Percentiles rank a stretch among this genome's conserved stretches.
Conservation (phyloP, 1,140 invertebrate species). For the Chymomyza costata region DNA sequence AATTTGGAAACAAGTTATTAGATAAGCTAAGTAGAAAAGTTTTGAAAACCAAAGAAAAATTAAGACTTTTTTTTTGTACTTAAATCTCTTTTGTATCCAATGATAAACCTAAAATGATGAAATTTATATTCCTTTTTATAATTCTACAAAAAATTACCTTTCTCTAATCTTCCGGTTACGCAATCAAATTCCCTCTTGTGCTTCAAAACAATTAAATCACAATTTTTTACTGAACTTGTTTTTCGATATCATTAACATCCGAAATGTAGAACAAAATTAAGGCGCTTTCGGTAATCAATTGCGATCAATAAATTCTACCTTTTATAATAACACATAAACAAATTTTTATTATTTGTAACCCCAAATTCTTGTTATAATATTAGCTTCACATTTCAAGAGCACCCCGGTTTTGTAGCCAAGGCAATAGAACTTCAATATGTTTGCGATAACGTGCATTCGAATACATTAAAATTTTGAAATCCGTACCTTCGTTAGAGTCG, state of each 20-base stretch:
- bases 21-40: too few species aligned
- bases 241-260: neutral
- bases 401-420: conserved; percentile 20
- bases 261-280: too few species aligned
- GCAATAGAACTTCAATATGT: conserved; percentile 18
- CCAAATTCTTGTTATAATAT: conserved; percentile 5
- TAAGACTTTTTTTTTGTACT: too few species aligned
- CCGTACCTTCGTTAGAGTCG: conserved; percentile 4
- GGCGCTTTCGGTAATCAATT: too few species aligned
- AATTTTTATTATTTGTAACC: neutral
- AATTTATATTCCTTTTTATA: too few species aligned
- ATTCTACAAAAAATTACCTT: too few species aligned
- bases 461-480: conserved; percentile 24
- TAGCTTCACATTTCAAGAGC: neutral
- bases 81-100: neutral
- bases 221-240: neutral
- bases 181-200: too few species aligned
- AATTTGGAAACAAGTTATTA: conserved; percentile 1
- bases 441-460: conserved; percentile 18
- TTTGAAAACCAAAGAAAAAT: too few species aligned
- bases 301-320: too few species aligned
- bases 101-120: neutral
- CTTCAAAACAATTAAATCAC: too few species aligned
- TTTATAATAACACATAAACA: neutral
- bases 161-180: too few species aligned